Base-by-base conservation (phyloP, 2,888 invertebrate species). In the Peribatodes rhomboidaria region DNA sequence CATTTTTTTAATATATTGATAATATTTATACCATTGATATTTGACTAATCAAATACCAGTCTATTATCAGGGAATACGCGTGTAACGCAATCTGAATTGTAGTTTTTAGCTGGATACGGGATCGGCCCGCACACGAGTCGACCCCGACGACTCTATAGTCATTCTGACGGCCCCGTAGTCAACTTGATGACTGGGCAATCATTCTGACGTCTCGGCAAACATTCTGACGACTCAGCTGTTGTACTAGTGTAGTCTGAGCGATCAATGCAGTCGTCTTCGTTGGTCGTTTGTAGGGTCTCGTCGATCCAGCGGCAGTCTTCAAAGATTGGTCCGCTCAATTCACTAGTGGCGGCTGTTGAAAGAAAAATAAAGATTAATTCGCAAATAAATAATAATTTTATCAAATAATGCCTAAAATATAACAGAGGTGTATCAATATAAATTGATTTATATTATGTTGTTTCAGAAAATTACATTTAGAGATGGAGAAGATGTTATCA, bases 271-370 rank as follows among this genome's bases (percentile, higher is more conserved):
- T 73, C 74, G 59, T 69, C 62, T 59, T 50, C 64, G 69, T 47
- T 46, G 41, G 65, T 56, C 42, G 63, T 63, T 37, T 58, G 63
- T 61, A 49, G 54, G 54, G 64, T 64, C 59, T 31, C 18, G 59
- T 57, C 54, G 65, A 59, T 74, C 78, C 83, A 78, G 80, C 77
- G 70, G 80, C 85, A 85, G 85, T 85, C 85, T 85, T 85, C 81
- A 89, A 77, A 82, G 77, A 81, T 86, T 79, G 77, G 77, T 81
- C 83, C 86, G 84, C 88, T 80, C 86, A 80, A 76, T 83, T 79
- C 76, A 71, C 82, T 93, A 93, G 77, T 93, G 93, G 90, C 93
- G 93, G 92, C 93, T 93, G 88, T 84, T 87, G 89, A 31, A 84
- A 74, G 84, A 74, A 62, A 75, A 44, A 72, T 20, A 41, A 27